Percentiles rank a stretch among this genome's conserved stretches.
phyloP scores from a whole-genome alignment of 2,113 vertebrate genomes.

The Elachura formosa region DNA sequence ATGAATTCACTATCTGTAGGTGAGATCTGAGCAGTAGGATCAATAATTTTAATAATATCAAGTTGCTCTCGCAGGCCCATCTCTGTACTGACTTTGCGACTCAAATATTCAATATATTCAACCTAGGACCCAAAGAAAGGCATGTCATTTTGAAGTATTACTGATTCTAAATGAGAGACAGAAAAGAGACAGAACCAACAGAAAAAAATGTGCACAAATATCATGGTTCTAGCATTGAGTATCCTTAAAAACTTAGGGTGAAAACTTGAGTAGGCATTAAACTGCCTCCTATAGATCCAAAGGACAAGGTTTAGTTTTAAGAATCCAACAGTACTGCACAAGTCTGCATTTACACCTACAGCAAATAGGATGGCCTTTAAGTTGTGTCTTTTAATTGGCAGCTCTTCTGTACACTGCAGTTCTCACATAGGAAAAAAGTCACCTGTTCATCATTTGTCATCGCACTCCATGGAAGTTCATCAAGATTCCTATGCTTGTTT shows the following conservation, averaged over 20 bases:
- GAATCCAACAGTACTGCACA: neutral
- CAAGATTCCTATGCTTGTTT: constrained; percentile 91
- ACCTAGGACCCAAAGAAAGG: constrained; percentile 76
- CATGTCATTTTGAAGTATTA: neutral
- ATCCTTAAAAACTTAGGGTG: neutral
- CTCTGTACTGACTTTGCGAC: constrained; percentile 96
- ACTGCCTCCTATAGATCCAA: neutral
- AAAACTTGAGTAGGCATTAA: neutral
- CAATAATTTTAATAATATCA: constrained; percentile 99
- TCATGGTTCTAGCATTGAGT: neutral
- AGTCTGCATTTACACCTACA: neutral
- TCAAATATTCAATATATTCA: constrained; percentile 98
- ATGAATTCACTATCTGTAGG: constrained; percentile 99
- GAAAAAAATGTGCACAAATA: neutral
- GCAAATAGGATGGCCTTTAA: neutral
- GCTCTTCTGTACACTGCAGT: neutral
- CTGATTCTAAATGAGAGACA: neutral
- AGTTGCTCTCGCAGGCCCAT: constrained; percentile 98
- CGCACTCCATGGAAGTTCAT: constrained; percentile 96
- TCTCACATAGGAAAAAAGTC: neutral
- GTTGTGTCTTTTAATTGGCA: neutral
- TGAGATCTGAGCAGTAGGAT: constrained; percentile 94
- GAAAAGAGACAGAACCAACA: neutral
- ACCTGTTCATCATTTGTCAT: constrained; percentile 99
- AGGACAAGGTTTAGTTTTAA: neutral